Base-by-base conservation (phyloP, 1,140 invertebrate genomes). In the Drosophila biarmipes region DNA sequence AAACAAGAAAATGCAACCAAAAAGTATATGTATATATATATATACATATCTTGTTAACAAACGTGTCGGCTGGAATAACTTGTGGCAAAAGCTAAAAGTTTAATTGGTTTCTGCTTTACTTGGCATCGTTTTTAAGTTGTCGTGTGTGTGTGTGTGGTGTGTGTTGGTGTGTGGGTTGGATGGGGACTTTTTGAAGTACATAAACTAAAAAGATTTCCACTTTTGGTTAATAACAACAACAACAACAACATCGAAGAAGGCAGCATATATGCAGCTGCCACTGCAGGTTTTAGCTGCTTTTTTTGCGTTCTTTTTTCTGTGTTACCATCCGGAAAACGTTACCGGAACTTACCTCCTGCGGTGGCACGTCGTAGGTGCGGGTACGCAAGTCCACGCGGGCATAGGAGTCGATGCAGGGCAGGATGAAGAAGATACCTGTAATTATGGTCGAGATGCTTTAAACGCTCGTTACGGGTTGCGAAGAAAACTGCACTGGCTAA, bases 351-450 rank as follows among this genome's bases (percentile, higher is more conserved):
- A 98, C 97, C 94, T 98, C 98, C 93, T 98, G 98, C 10, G 98
- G 97, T 37, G 98, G 98, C 29, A 99, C 97, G 90, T 98, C 98
- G 90, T 98, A 98, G 1, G 97, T 98, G 62, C 97, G 94, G 7
- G 96, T 97, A 72, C 98, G 95, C 46, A 99, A 93, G 92, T 99
- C 98, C 7, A 98, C 97, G 46, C 97, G 96, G 14, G 96, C 96
- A 86, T 98, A 98, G 19, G 95, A 96, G 91, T 99, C 98, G 80
- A 99, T 97, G 92, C 98, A 99, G 0, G 98, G 98, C 53, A 98
- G 93, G 35, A 98, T 97, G 92, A 99, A 99, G 93, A 99, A 98
- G 64, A 98, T 97, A n/a, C 96, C 96, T 97, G 92, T 35, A 90
- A 87, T 73, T 72, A 73, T 35, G 69, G 56, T 31, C 19, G 34